Conservation (phyloP, 64 coral and sea anemone species). For the Anthopleura sola region DNA sequence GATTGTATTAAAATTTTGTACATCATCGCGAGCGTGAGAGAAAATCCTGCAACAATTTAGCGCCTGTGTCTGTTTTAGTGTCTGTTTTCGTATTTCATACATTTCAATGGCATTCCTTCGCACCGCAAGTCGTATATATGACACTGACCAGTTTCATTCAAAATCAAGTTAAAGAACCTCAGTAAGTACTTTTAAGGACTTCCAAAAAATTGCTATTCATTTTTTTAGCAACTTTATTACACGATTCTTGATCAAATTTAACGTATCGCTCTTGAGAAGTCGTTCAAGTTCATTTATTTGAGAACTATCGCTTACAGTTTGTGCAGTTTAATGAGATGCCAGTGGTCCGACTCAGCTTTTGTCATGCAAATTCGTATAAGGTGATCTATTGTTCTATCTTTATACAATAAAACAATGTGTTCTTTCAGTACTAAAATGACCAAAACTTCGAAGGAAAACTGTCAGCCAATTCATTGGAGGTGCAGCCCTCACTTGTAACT, state of each 20-base stretch:
- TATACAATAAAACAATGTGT: conserved; percentile 37
- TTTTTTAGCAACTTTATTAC: background rate
- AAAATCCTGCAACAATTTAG: background rate
- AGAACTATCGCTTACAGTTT: background rate
- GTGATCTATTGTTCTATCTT: conserved; percentile 32
- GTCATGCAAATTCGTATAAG: conserved; percentile 48
- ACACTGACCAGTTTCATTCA: background rate
- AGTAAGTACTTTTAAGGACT: background rate
- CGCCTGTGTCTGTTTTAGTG: background rate
- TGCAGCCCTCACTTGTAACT: background rate
- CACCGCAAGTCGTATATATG: background rate
- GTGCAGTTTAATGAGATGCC: background rate
- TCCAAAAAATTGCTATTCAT: background rate
- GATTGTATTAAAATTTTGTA: conserved; percentile 1
- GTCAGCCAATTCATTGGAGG: background rate
- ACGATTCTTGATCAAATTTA: background rate
- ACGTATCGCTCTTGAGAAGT: background rate
- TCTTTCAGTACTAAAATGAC: background rate
- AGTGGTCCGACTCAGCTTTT: conserved; percentile 6
- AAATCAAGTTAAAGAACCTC: background rate
- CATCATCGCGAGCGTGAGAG: background rate
- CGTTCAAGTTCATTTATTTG: conserved; percentile 1
- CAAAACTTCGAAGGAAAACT: background rate
- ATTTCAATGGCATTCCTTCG: background rate
- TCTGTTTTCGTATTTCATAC: background rate